phyloP scores from a whole-genome alignment of 2,888 invertebrate species.

The Dynastes tityus region DNA sequence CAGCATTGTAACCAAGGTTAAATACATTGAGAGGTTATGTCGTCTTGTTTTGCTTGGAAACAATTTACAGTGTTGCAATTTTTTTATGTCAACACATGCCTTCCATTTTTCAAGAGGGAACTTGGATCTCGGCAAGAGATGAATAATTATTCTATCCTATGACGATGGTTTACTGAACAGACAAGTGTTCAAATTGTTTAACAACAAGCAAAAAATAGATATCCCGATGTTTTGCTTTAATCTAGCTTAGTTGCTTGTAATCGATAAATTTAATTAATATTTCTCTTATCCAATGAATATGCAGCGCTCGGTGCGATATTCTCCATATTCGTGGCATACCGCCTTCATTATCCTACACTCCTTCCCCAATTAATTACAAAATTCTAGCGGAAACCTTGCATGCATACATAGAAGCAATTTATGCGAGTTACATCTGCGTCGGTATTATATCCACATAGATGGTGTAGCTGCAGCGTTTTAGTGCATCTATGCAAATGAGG shows the following conservation, averaged over 20 bases:
- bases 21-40: too few relatives aligned
- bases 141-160: too few relatives aligned
- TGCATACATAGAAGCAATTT: background rate
- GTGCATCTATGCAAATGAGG: conserved; percentile 15
- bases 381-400: conserved; percentile 4
- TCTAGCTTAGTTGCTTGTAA: background rate
- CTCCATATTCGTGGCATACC: background rate
- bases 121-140: too few relatives aligned
- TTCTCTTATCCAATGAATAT: conserved; percentile 6
- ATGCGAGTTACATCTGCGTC: background rate
- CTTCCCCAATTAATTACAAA: conserved; percentile 12
- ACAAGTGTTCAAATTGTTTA: too few relatives aligned
- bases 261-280: conserved; percentile 1
- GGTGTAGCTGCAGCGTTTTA: background rate
- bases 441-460: background rate
- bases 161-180: too few relatives aligned
- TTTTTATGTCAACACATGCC: too few relatives aligned
- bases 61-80: too few relatives aligned
- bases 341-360: background rate
- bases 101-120: too few relatives aligned
- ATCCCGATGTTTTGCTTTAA: background rate
- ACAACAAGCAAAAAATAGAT: too few relatives aligned
- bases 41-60: too few relatives aligned
- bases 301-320: background rate
- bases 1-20: too few relatives aligned